Conservation (phyloP, 2,888 invertebrate genomes). For the Lasioglossum oenotherae region DNA sequence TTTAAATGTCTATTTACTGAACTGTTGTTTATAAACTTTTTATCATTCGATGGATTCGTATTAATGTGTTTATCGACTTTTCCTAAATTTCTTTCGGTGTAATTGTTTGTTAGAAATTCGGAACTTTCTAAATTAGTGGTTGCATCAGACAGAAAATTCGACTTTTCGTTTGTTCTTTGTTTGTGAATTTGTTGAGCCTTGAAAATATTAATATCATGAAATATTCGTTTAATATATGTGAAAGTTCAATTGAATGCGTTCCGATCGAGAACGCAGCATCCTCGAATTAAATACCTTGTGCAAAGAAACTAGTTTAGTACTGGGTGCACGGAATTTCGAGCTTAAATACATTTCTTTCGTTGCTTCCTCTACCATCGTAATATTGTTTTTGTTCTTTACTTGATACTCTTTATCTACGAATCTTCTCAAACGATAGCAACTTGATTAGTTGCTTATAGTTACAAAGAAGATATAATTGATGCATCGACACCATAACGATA, state of each 20-base stretch:
- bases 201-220: conserved; percentile 22
- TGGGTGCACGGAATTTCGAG: not conserved
- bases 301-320: conserved; percentile 6
- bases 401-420: conserved; percentile 3
- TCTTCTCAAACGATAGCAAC: conserved; percentile 16
- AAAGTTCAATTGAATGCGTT: not conserved
- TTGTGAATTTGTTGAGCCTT: conserved; percentile 40
- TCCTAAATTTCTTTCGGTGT: not conserved
- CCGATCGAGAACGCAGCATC: not conserved
- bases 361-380: conserved; percentile 15
- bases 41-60: not conserved
- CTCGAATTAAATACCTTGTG: conserved; percentile 36
- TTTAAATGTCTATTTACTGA: not conserved
- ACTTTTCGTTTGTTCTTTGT: not conserved
- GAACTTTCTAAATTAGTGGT: not conserved
- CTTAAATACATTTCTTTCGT: conserved; percentile 25
- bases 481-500: conserved; percentile 4
- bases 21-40: not conserved
- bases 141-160: not conserved
- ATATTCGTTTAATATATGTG: not conserved
- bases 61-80: conserved; percentile 3
- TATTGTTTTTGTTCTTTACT: conserved; percentile 27
- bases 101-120: not conserved
- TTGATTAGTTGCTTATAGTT: not conserved
- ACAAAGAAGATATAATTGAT: not conserved